Conservation (phyloP, 2,113 vertebrate species). For the Charina bottae region DNA sequence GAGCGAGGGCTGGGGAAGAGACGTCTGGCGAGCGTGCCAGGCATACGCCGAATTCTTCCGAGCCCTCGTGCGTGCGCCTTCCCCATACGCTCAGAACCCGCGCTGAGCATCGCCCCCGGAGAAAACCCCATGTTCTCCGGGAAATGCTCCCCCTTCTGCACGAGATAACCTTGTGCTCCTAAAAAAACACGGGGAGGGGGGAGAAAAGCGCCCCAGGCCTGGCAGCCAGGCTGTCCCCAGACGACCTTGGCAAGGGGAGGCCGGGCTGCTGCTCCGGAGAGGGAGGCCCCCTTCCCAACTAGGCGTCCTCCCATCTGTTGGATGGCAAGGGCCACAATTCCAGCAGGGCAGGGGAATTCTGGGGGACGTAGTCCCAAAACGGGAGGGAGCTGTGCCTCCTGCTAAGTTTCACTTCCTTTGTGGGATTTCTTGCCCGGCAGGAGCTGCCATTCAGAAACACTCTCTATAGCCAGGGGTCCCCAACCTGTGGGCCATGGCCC, state of each 20-base stretch:
- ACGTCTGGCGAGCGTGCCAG: slow-evolving; percentile 68
- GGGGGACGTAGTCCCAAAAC: no score
- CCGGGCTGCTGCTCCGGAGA: no score
- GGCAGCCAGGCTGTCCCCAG: neutral
- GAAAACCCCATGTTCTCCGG: slow-evolving; percentile 53
- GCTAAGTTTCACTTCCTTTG: slow-evolving; percentile 2
- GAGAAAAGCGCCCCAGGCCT: neutral
- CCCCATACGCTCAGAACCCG: slow-evolving; percentile 50
- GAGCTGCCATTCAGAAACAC: slow-evolving; percentile 13
- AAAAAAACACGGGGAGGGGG: neutral
- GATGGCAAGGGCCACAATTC: no score
- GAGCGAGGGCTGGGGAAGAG: slow-evolving; percentile 56
- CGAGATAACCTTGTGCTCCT: slow-evolving; percentile 43
- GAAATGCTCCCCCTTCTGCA: slow-evolving; percentile 17
- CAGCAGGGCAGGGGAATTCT: no score
- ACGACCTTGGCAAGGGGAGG: slow-evolving; percentile 27
- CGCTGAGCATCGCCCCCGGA: slow-evolving; percentile 50
- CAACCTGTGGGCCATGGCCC: no score
- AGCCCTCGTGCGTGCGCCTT: slow-evolving; percentile 36
- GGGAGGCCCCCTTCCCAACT: slow-evolving; percentile 4
- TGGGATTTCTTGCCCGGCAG: slow-evolving; percentile 48
- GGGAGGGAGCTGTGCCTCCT: neutral
- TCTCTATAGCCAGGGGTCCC: no score
- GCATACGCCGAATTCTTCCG: slow-evolving; percentile 72
- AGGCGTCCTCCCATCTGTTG: slow-evolving; percentile 4